Base-by-base conservation (phyloP, 1,140 invertebrate species). In the Atta colombica region DNA sequence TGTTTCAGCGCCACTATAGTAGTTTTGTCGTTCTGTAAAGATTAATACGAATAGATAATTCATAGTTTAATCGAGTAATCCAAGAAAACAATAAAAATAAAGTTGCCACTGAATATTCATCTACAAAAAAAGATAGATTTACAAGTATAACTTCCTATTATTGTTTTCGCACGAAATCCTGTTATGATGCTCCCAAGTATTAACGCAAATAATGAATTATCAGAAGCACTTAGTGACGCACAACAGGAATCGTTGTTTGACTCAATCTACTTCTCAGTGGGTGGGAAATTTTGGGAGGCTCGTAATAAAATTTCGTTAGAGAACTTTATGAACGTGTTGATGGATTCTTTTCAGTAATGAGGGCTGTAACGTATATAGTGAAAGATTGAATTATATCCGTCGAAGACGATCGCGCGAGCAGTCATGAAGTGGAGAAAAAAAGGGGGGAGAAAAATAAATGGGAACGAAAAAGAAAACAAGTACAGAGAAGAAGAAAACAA, bases 381-480 rank as follows among this genome's bases (percentile, higher is more conserved):
- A 82, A 31, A 12, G 45, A 87, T 88, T 75, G 53, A 81, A 58
- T 88, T 87, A 72, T 58, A 45, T 18, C 51, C 14, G n/a, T 39
- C 12, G 65, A 55, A 45, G 35, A 80, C 14, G 60, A 72, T 72
- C 65, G 51, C 25, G 12, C 39, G 7, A 21, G 16, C 58, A 45
- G 18, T 16, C 18, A 28, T 35, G n/a, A 16, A 25, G 45, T 53
- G 60, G 18, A 39, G 45, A 14, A 16, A 53, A 18, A 71, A 45
- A 53, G 7, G 49, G 8, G 16, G 45, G n/a, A 51, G 16, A n/a
- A 51, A 49, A 58, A 3, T 8, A 12, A 58, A 75, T 35, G 28
- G n/a, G 16, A 28, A 45, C 18, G 45, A 49, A 49, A 78, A 51
- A 31, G 51, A 55, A 68, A 49, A 25, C n/a, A 51, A 21, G 45